phyloP scores from a whole-genome alignment of 2,113 vertebrate genomes.

The Melanerpes formicivorus region DNA sequence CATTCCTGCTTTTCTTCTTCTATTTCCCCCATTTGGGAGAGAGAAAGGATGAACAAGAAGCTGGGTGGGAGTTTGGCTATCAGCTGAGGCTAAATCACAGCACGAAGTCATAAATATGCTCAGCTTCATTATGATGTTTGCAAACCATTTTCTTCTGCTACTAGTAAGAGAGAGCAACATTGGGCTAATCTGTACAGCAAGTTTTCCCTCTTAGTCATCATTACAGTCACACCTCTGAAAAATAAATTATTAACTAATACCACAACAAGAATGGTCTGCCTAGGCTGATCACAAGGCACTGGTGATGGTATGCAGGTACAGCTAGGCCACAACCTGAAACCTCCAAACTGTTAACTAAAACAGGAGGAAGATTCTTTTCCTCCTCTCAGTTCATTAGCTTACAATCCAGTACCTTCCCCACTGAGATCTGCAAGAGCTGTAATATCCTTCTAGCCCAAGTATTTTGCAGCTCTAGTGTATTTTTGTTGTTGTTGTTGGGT shows the following conservation, averaged over 20 bases:
- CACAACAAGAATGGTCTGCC: not conserved
- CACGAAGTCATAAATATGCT: not conserved
- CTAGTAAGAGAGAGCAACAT: not conserved
- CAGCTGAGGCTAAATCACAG: not conserved
- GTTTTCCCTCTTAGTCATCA: not conserved
- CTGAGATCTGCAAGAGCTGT: not conserved
- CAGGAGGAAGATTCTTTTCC: not conserved
- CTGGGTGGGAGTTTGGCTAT: not conserved
- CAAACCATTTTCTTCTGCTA: not conserved
- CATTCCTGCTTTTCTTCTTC: not conserved
- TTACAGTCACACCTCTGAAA: not conserved
- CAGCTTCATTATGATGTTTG: not conserved
- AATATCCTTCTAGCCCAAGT: not conserved
- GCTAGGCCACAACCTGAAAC: not conserved
- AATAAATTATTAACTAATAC: not conserved
- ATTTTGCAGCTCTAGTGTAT: not conserved
- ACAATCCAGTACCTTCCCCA: not conserved
- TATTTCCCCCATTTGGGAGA: not conserved
- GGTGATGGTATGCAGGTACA: not conserved
- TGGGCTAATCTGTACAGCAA: not conserved
- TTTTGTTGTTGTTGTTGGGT: too few species aligned
- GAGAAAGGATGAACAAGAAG: not conserved
- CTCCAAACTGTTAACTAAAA: not conserved
- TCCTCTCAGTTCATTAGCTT: not conserved
- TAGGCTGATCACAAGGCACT: not conserved